Base-by-base conservation (phyloP, 2,888 invertebrate genomes). In the Hypena proboscidalis region DNA sequence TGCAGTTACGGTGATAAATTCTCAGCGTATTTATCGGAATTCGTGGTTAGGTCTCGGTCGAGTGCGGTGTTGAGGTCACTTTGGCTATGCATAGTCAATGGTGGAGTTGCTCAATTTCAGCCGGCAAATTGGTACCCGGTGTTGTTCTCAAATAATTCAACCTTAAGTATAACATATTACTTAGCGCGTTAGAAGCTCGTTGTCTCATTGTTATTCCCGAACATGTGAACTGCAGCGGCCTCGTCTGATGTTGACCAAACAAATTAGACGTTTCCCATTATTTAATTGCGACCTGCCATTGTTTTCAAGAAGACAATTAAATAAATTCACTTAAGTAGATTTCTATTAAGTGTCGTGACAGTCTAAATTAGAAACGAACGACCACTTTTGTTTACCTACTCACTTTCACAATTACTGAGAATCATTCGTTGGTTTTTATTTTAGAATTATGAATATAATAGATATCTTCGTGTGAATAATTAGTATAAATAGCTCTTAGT, bases 261-360 rank as follows among this genome's bases (percentile, higher is more conserved):
- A 62, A 73, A 71, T 72, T 70, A 70, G 67, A 72, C 66, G 77
- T 80, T 87, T 89, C 86, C 76, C 88, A 88, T 88, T 87, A 84
- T 82, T 83, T 87, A 89, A 89, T 87, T 88, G 81, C 77, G 54
- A 67, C 65, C 67, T 58, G 72, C 89, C 74, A 89, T 90, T 89
- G 89, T 90, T 80, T 82, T 69, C 52, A 71, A 72, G 73, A 73
- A 67, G 67, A 73, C 77, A 86, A 85, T 83, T 83, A 85, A 83
- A 82, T 77, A 78, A 80, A 82, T 73, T 77, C 63, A 78, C 72
- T 73, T 81, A 77, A 80, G 76, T 79, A 77, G 80, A 79, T 83
- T 85, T 84, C 78, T 83, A 85, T 83, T 81, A 79, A 78, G 76
- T 80, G 79, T 74, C 67, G 67, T 70, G 77, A 73, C 74, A 71